phyloP scores from a whole-genome alignment of 1,140 invertebrate species.

The Ericerus pela region DNA sequence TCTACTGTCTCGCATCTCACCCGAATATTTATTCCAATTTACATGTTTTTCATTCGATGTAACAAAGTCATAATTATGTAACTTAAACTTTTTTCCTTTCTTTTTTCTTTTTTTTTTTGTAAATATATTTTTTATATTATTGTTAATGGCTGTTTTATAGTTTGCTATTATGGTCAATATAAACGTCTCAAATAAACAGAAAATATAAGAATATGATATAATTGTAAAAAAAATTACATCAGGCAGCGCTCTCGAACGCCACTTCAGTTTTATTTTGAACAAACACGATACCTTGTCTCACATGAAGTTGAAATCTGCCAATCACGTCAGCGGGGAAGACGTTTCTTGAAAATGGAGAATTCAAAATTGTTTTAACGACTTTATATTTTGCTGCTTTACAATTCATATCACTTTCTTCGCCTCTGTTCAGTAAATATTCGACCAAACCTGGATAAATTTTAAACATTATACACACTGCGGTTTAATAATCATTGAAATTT shows the following conservation, averaged over 20 bases:
- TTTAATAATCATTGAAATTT: no score
- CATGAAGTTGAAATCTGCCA: slow-evolving; percentile 44
- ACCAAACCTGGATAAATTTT: slow-evolving; percentile 42
- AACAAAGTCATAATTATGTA: background rate
- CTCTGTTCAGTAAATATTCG: slow-evolving; percentile 58
- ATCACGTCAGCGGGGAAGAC: slow-evolving; percentile 47
- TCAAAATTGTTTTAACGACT: slow-evolving; percentile 45
- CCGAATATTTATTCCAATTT: background rate
- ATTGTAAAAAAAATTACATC: background rate
- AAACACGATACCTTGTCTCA: slow-evolving; percentile 41
- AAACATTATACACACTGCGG: no score
- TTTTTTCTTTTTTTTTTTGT: background rate
- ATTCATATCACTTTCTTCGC: slow-evolving; percentile 48
- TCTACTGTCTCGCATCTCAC: no score
- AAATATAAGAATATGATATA: no score
- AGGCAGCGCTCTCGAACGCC: slow-evolving; percentile 5
- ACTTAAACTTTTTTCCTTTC: background rate
- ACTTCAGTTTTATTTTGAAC: slow-evolving; percentile 13
- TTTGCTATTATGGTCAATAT: no score
- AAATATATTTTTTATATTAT: background rate
- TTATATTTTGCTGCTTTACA: slow-evolving; percentile 58
- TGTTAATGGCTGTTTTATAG: no score
- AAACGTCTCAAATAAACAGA: no score
- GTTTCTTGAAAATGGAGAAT: slow-evolving; percentile 35
- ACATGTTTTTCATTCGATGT: background rate